Conservation (phyloP, 2,113 vertebrate species). For the Monarcha castaneiventris region DNA sequence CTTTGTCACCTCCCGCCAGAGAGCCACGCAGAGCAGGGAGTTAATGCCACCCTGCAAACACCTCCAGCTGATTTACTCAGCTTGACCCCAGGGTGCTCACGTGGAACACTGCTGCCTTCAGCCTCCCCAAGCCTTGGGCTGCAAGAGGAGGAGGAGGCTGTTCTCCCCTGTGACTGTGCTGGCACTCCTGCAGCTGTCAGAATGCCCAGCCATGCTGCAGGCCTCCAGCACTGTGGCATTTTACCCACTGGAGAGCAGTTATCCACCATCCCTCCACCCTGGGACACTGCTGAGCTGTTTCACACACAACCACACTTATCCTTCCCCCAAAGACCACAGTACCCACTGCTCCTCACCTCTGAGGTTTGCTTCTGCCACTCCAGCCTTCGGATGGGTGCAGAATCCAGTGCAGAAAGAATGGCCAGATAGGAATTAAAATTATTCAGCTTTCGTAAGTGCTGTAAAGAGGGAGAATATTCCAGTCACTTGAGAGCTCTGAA, state of each 20-base stretch:
- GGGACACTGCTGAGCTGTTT: neutral
- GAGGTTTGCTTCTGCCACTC: constrained; percentile 99
- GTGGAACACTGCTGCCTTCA: neutral
- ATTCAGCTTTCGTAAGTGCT: constrained; percentile 98
- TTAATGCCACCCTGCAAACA: neutral
- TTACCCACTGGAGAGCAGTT: neutral
- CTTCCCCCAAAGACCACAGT: neutral
- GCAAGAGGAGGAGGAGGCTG: neutral
- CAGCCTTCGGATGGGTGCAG: constrained; percentile 92
- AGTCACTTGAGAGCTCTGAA: neutral
- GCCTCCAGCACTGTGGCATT: neutral
- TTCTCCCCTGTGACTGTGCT: neutral
- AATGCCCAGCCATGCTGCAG: neutral
- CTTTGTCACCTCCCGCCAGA: neutral
- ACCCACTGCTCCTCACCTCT: constrained; percentile 78
- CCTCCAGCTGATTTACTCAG: neutral
- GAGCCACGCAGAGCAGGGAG: neutral
- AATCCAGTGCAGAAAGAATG: constrained; percentile 96
- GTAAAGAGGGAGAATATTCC: neutral
- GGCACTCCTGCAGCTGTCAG: neutral
- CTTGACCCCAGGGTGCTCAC: rapidly evolving
- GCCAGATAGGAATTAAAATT: constrained; percentile 99
- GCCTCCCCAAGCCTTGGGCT: neutral
- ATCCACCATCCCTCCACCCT: neutral
- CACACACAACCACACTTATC: neutral